Evolutionary conservation across 1,140 invertebrate genomes (phyloP).

Genomic region (Penaeus indicus): DNA sequence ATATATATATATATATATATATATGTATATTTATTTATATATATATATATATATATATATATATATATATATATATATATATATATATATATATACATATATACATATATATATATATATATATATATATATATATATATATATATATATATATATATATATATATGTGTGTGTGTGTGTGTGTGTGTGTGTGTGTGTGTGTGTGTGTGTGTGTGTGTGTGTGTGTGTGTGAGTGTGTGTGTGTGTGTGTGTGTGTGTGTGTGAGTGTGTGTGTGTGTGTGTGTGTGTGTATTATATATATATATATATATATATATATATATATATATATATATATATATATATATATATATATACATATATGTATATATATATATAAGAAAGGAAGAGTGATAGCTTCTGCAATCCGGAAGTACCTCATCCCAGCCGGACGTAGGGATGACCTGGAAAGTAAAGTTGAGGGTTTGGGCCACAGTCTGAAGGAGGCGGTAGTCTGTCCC

Average conservation of each 20-base stretch:
- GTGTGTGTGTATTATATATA: too few species aligned
- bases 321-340: constrained; percentile 48
- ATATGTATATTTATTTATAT: constrained; percentile 28
- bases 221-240: constrained; percentile 6
- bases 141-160: not conserved
- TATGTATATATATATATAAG: not conserved
- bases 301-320: too few species aligned
- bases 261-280: too few species aligned
- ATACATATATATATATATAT: not conserved
- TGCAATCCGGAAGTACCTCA: too few species aligned
- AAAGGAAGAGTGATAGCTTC: too few species aligned
- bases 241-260: not conserved
- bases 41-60: not conserved
- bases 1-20: constrained; percentile 13
- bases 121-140: not conserved
- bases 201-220: constrained; percentile 24
- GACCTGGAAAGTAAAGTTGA: too few species aligned
- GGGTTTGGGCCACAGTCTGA: too few species aligned
- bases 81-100: not conserved
- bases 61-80: constrained; percentile 22
- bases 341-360: constrained; percentile 44
- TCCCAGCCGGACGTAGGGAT: too few species aligned
- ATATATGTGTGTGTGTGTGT: not conserved
- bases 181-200: not conserved
- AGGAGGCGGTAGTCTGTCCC: too few species aligned